Percentiles rank a stretch among this genome's conserved stretches.
These are phyloP conservation scores for Oryzias woworae DNA, from an alignment of 2,113 vertebrate genomes.

Conservation along the genomic window DNA sequence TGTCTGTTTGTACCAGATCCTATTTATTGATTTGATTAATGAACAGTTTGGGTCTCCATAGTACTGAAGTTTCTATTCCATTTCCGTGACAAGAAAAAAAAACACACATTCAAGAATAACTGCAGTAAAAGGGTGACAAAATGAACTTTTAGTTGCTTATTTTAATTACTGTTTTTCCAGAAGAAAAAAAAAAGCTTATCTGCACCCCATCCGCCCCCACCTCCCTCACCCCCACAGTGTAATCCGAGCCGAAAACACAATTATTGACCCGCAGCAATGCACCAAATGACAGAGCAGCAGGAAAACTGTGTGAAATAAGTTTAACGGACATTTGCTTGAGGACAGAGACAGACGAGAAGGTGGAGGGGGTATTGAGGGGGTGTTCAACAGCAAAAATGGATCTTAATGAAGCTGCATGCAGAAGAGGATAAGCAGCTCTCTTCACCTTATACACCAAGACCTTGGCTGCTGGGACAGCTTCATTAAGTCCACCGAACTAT, in stretches of 20 bases:
- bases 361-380: slow-evolving; percentile 9
- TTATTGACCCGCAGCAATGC: slow-evolving; percentile 29
- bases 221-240: slow-evolving; percentile 8
- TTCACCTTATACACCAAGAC: slow-evolving; percentile 55
- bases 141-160: slow-evolving; percentile 26
- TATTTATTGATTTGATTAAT: too few species aligned
- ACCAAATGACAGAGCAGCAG: slow-evolving; percentile 22
- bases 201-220: slow-evolving; percentile 11
- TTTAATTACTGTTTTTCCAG: slow-evolving; percentile 14
- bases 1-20: too few species aligned
- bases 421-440: slow-evolving; percentile 61
- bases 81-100: too few species aligned
- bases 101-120: neutral
- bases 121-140: neutral
- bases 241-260: slow-evolving; percentile 40
- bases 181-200: slow-evolving; percentile 12
- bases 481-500: slow-evolving; percentile 66
- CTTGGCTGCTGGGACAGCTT: slow-evolving; percentile 64
- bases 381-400: slow-evolving; percentile 34
- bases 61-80: too few species aligned
- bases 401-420: slow-evolving; percentile 64
- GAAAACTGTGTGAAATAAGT: slow-evolving; percentile 47
- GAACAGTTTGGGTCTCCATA: too few species aligned
- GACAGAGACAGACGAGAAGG: slow-evolving; percentile 35
- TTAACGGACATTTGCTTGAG: slow-evolving; percentile 45